phyloP scores from a whole-genome alignment of 53 echinoderm and acorn worm genomes.

The Stichopus horrens region DNA sequence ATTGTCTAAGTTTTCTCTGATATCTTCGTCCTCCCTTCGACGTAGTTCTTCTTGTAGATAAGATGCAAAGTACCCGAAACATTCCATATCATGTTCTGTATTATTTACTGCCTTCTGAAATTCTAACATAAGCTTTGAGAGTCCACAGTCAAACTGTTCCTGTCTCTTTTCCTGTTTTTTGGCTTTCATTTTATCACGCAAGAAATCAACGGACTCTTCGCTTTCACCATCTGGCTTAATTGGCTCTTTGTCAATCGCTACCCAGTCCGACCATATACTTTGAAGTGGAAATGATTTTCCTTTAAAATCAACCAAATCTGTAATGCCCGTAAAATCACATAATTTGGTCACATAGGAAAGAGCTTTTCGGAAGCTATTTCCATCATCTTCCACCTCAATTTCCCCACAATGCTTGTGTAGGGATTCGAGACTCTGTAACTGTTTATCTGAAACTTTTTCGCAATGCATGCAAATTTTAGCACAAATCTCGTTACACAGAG shows the following conservation, averaged over 20 bases:
- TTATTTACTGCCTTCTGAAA: neutral
- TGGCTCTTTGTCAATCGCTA: slow-evolving; percentile 19
- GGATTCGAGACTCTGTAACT: neutral
- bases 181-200: neutral
- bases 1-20: neutral
- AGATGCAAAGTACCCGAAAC: neutral
- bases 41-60: slow-evolving; percentile 18
- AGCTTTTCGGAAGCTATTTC: neutral
- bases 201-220: neutral
- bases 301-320: slow-evolving; percentile 9
- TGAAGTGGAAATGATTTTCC: neutral
- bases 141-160: neutral
- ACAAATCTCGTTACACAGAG: neutral
- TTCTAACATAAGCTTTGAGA: neutral
- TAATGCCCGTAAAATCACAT: neutral
- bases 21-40: slow-evolving; percentile 1
- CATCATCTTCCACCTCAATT: neutral
- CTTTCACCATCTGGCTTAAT: slow-evolving; percentile 20
- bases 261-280: slow-evolving; percentile 9
- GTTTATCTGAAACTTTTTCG: neutral
- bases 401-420: neutral
- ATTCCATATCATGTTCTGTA: neutral
- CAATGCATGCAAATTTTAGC: neutral
- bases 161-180: slow-evolving; percentile 12
- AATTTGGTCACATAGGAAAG: neutral